phyloP scores from a whole-genome alignment of 2,888 invertebrate genomes.

The Clunio marinus region DNA sequence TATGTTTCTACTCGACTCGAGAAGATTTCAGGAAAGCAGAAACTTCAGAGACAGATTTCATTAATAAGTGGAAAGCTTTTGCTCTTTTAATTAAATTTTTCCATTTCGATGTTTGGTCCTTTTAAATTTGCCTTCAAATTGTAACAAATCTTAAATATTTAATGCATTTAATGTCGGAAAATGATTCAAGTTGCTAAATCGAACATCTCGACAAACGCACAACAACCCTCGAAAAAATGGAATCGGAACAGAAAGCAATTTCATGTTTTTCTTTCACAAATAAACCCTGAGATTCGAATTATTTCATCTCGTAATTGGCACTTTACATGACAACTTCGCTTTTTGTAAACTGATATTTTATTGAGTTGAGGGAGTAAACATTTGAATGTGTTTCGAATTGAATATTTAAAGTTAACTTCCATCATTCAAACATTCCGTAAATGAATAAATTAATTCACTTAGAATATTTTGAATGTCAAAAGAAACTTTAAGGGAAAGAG shows the following conservation, averaged over 20 bases:
- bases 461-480: no score
- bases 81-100: no score
- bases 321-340: background rate
- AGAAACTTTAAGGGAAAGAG: no score
- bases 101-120: background rate
- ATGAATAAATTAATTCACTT: no score
- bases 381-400: background rate
- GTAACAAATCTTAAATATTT: no score
- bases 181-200: no score
- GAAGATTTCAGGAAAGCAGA: background rate
- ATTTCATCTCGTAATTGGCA: slow-evolving; percentile 6
- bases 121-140: no score
- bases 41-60: background rate
- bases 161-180: slow-evolving; percentile 13
- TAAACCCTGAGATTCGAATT: background rate
- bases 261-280: background rate
- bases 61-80: no score
- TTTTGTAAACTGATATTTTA: background rate
- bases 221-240: slow-evolving; percentile 1
- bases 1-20: background rate
- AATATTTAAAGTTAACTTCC: no score
- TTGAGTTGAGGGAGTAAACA: background rate
- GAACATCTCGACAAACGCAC: background rate
- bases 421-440: no score
- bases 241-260: background rate